These are phyloP conservation scores for Anabacerthia variegaticeps DNA, from an alignment of 2,797 vertebrate species.

Conservation along the genomic window DNA sequence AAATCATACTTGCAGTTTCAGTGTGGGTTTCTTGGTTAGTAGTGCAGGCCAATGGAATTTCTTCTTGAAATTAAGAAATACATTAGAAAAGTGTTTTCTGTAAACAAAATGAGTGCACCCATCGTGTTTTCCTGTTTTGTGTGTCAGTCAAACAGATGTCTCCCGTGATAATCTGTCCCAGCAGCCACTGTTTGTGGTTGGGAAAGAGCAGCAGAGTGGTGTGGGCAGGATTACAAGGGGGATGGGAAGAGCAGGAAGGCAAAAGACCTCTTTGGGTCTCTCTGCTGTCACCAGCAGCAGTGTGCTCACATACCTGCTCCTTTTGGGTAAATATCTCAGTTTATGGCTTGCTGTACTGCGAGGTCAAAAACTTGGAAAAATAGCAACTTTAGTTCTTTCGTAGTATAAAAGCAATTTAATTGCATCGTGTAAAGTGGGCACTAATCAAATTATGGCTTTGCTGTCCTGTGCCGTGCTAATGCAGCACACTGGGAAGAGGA, in stretches of 20 bases:
- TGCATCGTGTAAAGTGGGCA: background rate
- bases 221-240: conserved; percentile 59
- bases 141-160: conserved; percentile 50
- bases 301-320: background rate
- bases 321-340: background rate
- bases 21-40: background rate
- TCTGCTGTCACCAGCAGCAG: background rate
- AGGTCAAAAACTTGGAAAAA: conserved; percentile 35
- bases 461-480: background rate
- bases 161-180: conserved; percentile 44
- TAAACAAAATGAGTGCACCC: conserved; percentile 6
- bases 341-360: background rate
- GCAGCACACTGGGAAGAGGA: background rate
- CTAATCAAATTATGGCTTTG: conserved; percentile 4
- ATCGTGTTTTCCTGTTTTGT: background rate
- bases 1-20: background rate
- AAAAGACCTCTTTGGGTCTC: background rate
- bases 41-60: background rate
- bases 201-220: conserved; percentile 19
- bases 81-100: background rate
- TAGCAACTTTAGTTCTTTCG: background rate
- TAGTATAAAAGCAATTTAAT: conserved; percentile 15
- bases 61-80: background rate
- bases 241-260: background rate
- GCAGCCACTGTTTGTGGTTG: background rate